Percentiles rank a stretch among this genome's conserved stretches.
These are phyloP conservation scores for Melitaea athalia DNA, from an alignment of 2,888 invertebrate species.

Conservation along the genomic window DNA sequence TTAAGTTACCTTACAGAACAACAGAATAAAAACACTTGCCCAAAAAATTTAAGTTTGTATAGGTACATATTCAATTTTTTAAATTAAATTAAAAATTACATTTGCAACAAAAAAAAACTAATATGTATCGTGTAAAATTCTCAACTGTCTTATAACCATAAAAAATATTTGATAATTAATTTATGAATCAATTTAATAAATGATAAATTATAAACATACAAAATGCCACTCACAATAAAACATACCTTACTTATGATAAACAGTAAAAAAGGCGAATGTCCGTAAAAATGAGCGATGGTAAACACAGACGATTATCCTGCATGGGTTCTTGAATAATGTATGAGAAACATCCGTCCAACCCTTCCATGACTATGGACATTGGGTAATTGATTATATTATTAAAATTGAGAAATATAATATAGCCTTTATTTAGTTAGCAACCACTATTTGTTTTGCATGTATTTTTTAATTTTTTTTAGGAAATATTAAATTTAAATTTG, in stretches of 20 bases:
- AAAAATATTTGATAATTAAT: no score
- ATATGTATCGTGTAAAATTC: no score
- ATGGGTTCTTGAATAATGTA: slow-evolving; percentile 64
- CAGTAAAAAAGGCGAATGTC: neutral
- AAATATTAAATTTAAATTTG: neutral
- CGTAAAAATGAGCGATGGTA: slow-evolving; percentile 12
- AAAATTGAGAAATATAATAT: slow-evolving; percentile 1
- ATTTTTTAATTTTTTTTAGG: neutral
- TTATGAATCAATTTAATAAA: neutral
- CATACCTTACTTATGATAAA: neutral
- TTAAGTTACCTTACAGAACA: no score
- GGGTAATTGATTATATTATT: slow-evolving; percentile 35
- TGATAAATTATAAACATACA: neutral
- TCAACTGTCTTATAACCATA: no score
- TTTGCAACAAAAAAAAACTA: no score
- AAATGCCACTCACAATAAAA: neutral
- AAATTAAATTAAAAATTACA: no score
- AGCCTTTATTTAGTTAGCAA: neutral
- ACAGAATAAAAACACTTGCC: no score
- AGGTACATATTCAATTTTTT: no score
- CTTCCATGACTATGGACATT: slow-evolving; percentile 41
- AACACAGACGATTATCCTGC: slow-evolving; percentile 60
- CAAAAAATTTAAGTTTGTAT: no score
- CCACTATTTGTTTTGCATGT: neutral
- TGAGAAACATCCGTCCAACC: slow-evolving; percentile 64